These are phyloP conservation scores for Nothobranchius kuhntae DNA, from an alignment of 2,113 vertebrate species.

Conservation along the genomic window DNA sequence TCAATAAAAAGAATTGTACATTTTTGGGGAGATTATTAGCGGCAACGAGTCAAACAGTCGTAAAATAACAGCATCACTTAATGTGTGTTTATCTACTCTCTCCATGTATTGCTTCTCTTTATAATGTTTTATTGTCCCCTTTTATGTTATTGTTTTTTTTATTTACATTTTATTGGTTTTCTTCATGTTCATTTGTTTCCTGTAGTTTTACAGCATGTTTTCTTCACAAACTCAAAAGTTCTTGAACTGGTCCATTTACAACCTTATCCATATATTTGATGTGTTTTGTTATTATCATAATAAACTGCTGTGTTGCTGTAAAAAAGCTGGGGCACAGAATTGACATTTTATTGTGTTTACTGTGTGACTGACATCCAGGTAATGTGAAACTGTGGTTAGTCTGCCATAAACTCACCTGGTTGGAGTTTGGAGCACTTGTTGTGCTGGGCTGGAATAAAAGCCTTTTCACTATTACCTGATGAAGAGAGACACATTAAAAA, in stretches of 20 bases:
- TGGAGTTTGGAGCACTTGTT: too few species aligned
- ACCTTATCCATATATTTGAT: neutral
- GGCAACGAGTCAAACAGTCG: slow-evolving; percentile 4
- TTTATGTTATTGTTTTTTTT: slow-evolving; percentile 34
- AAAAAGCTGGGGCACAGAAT: neutral
- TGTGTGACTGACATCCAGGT: too few species aligned
- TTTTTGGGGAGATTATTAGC: neutral
- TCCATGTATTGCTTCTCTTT: slow-evolving; percentile 29
- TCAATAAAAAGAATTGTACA: neutral
- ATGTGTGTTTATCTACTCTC: neutral
- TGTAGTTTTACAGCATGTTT: slow-evolving; percentile 39
- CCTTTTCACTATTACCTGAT: neutral
- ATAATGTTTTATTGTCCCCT: slow-evolving; percentile 41
- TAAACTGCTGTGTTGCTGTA: too few species aligned
- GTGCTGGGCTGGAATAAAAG: too few species aligned
- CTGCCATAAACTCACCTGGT: too few species aligned
- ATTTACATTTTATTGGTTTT: slow-evolving; percentile 42
- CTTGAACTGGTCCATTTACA: neutral
- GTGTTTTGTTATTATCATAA: too few species aligned
- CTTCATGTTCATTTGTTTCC: slow-evolving; percentile 55
- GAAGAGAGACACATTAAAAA: too few species aligned
- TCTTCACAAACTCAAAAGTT: slow-evolving; percentile 1
- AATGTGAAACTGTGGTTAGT: too few species aligned
- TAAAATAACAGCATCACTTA: slow-evolving; percentile 18
- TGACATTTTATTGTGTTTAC: too few species aligned